Evolutionary conservation across 2,113 vertebrate species (phyloP).

Genomic region (Cephalopholis sonnerati): DNA sequence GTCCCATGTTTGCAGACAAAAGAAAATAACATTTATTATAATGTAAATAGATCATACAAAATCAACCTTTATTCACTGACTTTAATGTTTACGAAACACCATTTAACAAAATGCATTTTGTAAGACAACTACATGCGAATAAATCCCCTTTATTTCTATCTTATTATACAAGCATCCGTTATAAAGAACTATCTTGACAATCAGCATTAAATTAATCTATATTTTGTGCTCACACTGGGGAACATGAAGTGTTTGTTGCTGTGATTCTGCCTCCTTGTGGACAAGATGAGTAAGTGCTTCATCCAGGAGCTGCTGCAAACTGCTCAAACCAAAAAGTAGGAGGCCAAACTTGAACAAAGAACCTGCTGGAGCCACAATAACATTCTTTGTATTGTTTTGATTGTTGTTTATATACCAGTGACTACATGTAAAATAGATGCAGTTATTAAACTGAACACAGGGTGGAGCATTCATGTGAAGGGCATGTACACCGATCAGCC

Average conservation of each 20-base stretch:
- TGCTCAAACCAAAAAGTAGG: neutral
- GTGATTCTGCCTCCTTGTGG: conserved; percentile 66
- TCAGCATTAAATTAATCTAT: neutral
- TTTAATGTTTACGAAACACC: conserved; percentile 4
- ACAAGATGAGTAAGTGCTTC: neutral
- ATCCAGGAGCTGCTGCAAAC: neutral
- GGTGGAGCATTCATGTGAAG: too few relatives aligned
- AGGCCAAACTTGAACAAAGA: too few relatives aligned
- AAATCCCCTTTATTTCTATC: conserved; percentile 10
- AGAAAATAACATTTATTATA: neutral
- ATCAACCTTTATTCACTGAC: neutral
- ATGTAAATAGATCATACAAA: neutral
- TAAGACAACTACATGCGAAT: neutral
- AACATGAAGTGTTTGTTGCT: conserved; percentile 20
- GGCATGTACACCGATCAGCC: too few relatives aligned
- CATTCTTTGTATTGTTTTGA: too few relatives aligned
- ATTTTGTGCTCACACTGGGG: neutral
- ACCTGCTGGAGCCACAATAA: too few relatives aligned
- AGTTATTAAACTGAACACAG: too few relatives aligned
- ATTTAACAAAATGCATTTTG: neutral
- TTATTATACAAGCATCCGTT: neutral
- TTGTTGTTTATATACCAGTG: too few relatives aligned
- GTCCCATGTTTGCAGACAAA: neutral
- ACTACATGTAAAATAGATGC: too few relatives aligned
- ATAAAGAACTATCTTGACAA: neutral